Evolutionary conservation across 2,888 invertebrate species (phyloP).

Genomic region (Opisthograptis luteolata): DNA sequence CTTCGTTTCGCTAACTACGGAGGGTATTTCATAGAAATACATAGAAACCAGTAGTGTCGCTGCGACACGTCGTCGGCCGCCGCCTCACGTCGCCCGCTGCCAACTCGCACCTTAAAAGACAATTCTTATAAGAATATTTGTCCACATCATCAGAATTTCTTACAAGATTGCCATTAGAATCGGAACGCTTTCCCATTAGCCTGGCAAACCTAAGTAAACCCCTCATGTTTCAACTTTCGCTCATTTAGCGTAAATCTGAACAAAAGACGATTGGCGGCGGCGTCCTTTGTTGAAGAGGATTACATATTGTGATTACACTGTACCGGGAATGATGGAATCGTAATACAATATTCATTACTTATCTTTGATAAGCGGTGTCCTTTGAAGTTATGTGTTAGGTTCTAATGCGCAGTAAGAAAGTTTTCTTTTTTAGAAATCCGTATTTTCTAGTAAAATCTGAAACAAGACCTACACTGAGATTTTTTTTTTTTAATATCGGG

Average conservation of each 20-base stretch:
- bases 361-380: constrained; percentile 34
- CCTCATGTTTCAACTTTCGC: constrained; percentile 32
- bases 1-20: too few relatives aligned
- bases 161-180: background rate
- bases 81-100: too few relatives aligned
- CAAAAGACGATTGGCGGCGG: constrained; percentile 37
- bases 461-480: too few relatives aligned
- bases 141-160: background rate
- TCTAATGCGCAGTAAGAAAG: constrained; percentile 2
- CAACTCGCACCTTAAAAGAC: too few relatives aligned
- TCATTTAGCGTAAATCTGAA: constrained; percentile 37
- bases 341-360: constrained; percentile 36
- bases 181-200: constrained; percentile 9
- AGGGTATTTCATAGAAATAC: too few relatives aligned
- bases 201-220: constrained; percentile 11
- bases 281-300: constrained; percentile 39
- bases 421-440: background rate
- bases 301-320: constrained; percentile 22
- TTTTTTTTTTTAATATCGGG: too few relatives aligned
- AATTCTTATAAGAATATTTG: too few relatives aligned
- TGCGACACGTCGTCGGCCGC: too few relatives aligned
- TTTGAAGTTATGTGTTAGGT: constrained; percentile 19
- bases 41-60: too few relatives aligned
- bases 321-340: constrained; percentile 28
- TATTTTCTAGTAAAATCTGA: too few relatives aligned